These are phyloP conservation scores for Himalopsyche phryganea DNA, from an alignment of 1,140 invertebrate genomes.

Conservation along the genomic window DNA sequence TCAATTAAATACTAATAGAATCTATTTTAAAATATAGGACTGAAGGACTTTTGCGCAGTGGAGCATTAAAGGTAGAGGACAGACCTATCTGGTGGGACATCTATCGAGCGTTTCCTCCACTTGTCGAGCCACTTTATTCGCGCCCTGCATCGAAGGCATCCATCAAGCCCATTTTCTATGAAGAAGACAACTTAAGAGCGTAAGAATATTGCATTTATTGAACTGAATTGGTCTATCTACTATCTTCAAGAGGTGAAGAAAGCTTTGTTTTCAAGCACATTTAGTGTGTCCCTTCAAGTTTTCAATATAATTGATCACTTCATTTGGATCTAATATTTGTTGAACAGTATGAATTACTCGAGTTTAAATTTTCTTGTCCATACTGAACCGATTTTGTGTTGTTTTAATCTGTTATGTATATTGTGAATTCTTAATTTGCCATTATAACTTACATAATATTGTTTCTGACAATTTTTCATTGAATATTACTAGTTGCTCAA, in stretches of 20 bases:
- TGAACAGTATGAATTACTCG: no score
- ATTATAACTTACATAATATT: no score
- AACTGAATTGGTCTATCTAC: slow-evolving; percentile 1
- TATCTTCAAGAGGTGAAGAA: no score
- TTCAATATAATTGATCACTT: no score
- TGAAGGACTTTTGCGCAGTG: slow-evolving; percentile 68
- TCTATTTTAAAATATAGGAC: no score
- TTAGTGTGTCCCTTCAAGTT: slow-evolving; percentile 3
- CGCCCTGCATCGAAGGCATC: slow-evolving; percentile 56
- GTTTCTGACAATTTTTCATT: no score
- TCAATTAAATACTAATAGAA: no score
- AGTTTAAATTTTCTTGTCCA: no score
- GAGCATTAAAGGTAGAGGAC: slow-evolving; percentile 72
- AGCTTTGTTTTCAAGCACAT: slow-evolving; percentile 7
- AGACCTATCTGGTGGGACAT: slow-evolving; percentile 88
- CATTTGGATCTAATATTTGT: slow-evolving; percentile 18
- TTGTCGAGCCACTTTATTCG: slow-evolving; percentile 69
- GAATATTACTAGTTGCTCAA: no score
- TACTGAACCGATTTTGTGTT: no score
- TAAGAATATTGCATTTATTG: slow-evolving; percentile 50
- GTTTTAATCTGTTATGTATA: no score
- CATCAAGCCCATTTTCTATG: slow-evolving; percentile 73
- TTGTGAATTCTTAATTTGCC: no score
- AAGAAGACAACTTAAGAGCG: slow-evolving; percentile 83
- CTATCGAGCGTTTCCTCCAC: slow-evolving; percentile 83